These are phyloP conservation scores for Manis pentadactyla DNA, from an alignment of 2,797 vertebrate species.

Conservation along the genomic window DNA sequence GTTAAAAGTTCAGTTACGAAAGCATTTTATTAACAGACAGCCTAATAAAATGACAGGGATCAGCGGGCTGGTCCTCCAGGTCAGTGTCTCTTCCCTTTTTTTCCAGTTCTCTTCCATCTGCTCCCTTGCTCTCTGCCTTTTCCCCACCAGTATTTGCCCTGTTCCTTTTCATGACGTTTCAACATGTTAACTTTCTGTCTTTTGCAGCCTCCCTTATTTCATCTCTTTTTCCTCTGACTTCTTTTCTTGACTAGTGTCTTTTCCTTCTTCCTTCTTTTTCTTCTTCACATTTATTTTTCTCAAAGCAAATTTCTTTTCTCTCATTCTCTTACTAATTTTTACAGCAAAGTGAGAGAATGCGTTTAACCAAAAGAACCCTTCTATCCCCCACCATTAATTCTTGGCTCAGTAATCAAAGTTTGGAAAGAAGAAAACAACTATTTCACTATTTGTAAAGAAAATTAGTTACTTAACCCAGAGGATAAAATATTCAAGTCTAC, in stretches of 20 bases:
- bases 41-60: neutral
- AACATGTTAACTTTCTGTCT: neutral
- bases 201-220: neutral
- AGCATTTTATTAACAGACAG: neutral
- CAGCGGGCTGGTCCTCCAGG: no score
- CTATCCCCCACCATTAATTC: neutral
- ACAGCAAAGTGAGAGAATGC: neutral
- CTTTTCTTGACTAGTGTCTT: neutral
- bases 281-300: neutral
- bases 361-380: neutral
- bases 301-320: neutral
- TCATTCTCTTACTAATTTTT: neutral
- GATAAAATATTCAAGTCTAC: neutral
- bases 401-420: neutral
- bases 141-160: neutral
- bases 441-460: conserved; percentile 13
- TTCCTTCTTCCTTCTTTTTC: neutral
- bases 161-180: neutral
- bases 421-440: neutral
- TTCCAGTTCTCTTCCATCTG: neutral
- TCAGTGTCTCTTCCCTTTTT: neutral
- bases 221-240: neutral
- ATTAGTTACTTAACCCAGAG: neutral
- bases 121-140: neutral
- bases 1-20: conserved; percentile 74